These are phyloP conservation scores for Zaprionus bogoriensis DNA, from an alignment of 2,888 invertebrate species.

Conservation along the genomic window DNA sequence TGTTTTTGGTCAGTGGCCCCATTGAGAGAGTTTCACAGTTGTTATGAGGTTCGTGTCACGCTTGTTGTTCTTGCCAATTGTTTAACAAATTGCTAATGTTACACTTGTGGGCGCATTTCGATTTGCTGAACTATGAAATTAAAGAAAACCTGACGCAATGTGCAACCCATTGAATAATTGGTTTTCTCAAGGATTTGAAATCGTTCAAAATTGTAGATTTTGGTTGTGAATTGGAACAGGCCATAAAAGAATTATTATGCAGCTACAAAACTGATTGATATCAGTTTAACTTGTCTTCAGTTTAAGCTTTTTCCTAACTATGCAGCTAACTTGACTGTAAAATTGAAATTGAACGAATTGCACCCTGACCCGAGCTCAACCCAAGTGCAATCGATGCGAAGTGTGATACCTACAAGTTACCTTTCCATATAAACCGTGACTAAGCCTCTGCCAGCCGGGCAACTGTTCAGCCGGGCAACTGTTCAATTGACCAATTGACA, in stretches of 20 bases:
- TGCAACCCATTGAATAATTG: constrained; percentile 21
- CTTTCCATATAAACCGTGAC: constrained; percentile 32
- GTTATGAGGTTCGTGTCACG: constrained; percentile 36
- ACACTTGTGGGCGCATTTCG: constrained; percentile 71
- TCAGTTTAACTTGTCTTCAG: no score
- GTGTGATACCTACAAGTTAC: constrained; percentile 22
- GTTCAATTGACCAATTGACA: constrained; percentile 55
- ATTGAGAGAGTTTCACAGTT: neutral
- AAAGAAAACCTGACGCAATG: neutral
- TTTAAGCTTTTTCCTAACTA: no score
- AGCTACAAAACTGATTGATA: no score
- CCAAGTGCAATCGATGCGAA: constrained; percentile 30
- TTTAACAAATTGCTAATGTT: constrained; percentile 71
- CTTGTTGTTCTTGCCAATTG: constrained; percentile 65
- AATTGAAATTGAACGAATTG: no score
- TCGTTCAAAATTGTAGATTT: no score
- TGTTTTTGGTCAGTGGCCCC: constrained; percentile 44
- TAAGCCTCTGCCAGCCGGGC: constrained; percentile 29
- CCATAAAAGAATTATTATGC: no score
- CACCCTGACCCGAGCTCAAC: neutral
- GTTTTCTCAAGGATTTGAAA: no score
- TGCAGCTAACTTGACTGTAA: no score
- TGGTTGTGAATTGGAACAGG: no score
- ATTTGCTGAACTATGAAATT: constrained; percentile 63
- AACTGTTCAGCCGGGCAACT: constrained; percentile 18